Evolutionary conservation across 2,797 vertebrate genomes (phyloP).

Genomic region (Carapus acus): DNA sequence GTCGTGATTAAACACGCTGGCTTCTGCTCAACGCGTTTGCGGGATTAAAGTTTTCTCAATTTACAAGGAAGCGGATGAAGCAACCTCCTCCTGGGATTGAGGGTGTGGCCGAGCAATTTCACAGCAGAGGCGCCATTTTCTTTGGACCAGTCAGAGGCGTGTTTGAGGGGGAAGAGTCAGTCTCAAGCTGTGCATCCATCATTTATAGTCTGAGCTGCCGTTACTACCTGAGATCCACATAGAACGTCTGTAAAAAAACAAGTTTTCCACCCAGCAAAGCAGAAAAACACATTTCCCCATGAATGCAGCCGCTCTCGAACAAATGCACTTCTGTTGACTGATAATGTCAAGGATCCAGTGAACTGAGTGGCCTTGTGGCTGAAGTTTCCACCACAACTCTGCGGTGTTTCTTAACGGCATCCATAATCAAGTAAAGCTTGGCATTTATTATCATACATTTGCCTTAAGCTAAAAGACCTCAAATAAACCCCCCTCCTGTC

Average conservation of each 20-base stretch:
- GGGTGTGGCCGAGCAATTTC: neutral
- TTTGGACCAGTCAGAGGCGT: neutral
- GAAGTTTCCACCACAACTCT: slow-evolving; percentile 9
- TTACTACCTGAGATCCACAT: slow-evolving; percentile 1
- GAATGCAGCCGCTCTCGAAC: neutral
- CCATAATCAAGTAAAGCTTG: slow-evolving; percentile 10
- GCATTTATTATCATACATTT: slow-evolving; percentile 29
- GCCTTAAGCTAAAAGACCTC: slow-evolving; percentile 8
- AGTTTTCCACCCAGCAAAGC: neutral
- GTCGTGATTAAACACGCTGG: too few relatives aligned
- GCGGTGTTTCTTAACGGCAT: slow-evolving; percentile 11
- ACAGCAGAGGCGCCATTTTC: neutral
- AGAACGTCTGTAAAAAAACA: slow-evolving; percentile 4
- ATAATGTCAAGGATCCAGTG: slow-evolving; percentile 9
- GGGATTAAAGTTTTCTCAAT: neutral
- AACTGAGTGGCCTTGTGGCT: slow-evolving; percentile 1
- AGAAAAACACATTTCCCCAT: neutral
- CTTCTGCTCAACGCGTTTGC: too few relatives aligned
- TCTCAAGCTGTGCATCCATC: neutral
- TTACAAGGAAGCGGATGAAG: neutral
- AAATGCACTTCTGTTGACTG: slow-evolving; percentile 10
- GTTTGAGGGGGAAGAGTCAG: neutral
- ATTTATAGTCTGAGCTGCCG: too few relatives aligned
- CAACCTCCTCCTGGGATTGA: neutral
- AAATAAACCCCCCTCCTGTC: slow-evolving; percentile 17